phyloP scores from a whole-genome alignment of 2,797 vertebrate genomes.

The Anabacerthia variegaticeps region DNA sequence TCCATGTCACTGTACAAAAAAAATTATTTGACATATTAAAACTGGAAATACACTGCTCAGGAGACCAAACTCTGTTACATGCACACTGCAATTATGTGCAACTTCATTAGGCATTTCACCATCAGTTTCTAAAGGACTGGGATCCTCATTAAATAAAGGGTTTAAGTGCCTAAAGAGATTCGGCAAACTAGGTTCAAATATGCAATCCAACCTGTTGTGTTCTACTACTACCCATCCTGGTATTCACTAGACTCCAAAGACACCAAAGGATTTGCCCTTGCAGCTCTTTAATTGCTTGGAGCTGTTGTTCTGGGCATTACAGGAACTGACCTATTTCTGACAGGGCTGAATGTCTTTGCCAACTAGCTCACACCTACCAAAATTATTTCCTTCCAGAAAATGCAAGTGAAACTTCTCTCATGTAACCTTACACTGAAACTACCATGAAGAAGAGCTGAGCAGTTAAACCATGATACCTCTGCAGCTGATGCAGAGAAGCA shows the following conservation, averaged over 20 bases:
- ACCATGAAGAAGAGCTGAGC: accelerated
- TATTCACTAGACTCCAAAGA: not conserved
- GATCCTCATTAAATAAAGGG: constrained; percentile 41
- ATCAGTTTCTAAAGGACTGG: not conserved
- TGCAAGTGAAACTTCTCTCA: not conserved
- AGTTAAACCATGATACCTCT: not conserved
- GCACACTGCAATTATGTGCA: constrained; percentile 8
- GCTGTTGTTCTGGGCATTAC: constrained; percentile 26
- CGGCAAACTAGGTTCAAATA: constrained; percentile 15
- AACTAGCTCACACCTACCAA: not conserved
- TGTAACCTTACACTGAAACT: not conserved
- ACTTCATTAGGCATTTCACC: constrained; percentile 32
- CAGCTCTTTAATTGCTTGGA: constrained; percentile 53
- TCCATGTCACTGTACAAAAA: not conserved
- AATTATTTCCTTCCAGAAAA: not conserved
- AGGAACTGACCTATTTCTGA: constrained; percentile 45
- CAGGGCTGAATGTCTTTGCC: not conserved
- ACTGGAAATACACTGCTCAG: not conserved
- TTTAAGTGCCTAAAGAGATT: constrained; percentile 43
- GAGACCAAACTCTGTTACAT: not conserved
- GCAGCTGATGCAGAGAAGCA: not conserved
- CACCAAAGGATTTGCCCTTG: constrained; percentile 29
- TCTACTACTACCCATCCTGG: not conserved
- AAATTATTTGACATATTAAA: not conserved
- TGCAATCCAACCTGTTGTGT: not conserved